phyloP scores from a whole-genome alignment of 2,888 invertebrate genomes.

The Linnaemya tessellans region DNA sequence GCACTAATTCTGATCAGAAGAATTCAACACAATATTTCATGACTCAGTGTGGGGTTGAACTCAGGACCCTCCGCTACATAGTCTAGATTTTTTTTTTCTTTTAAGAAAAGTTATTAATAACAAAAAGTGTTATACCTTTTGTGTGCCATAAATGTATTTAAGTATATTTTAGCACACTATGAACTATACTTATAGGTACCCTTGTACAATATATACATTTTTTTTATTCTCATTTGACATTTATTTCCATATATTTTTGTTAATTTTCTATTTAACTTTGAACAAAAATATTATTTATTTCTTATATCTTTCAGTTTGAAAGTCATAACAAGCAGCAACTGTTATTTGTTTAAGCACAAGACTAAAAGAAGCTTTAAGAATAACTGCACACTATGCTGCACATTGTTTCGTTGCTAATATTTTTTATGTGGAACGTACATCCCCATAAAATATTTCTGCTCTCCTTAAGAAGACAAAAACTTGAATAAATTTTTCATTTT shows the following conservation, averaged over 20 bases:
- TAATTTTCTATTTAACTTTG: not conserved
- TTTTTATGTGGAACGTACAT: constrained; percentile 6
- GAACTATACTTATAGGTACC: no score
- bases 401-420: not conserved
- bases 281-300: not conserved
- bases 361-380: constrained; percentile 13
- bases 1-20: no score
- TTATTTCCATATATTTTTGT: not conserved
- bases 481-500: constrained; percentile 9
- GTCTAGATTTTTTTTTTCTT: no score
- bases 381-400: not conserved
- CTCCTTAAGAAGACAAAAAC: constrained; percentile 30
- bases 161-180: no score
- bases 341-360: constrained; percentile 3
- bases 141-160: no score
- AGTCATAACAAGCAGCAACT: not conserved
- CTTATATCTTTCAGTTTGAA: not conserved
- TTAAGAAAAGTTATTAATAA: no score
- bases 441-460: constrained; percentile 28
- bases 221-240: not conserved
- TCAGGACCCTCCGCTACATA: no score
- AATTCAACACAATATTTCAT: no score
- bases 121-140: no score
- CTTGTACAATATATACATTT: no score
- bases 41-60: no score